Evolutionary conservation across 2,888 invertebrate genomes (phyloP), one percentile per base, ranked within the genome.

Genomic region (Ochlodes sylvanus): DNA sequence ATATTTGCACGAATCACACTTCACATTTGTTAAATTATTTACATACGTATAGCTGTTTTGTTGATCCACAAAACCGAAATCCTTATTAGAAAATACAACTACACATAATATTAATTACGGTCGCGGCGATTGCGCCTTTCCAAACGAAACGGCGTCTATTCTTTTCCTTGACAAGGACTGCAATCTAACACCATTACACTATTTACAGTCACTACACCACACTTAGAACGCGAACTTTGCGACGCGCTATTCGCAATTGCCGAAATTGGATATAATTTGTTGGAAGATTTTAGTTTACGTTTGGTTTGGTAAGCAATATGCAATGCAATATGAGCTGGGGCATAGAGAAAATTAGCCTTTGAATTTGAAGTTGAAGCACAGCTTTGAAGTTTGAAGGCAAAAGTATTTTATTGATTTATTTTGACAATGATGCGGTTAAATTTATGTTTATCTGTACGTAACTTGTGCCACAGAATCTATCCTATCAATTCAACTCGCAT

Each of bases 11-110:
- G 17, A 47, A n/a, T 27, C 42, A 60, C 38, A 42, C 15, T 61
- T 69, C 56, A 61, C 69, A 69, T 65, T 61, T 65, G 61, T 55
- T 57, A 10, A n/a, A n/a, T n/a, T 34, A 50, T 17, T 57, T 57
- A 57, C 44, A 47, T 47, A 17, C 4, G 17, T 47, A 17, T 14
- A 15, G 12, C 5, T 47, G 19, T 10, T 50, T 19, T n/a, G n/a
- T 19, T n/a, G n/a, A 21, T 17, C 19, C 50, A 7, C 44, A 47
- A 38, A 9, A 47, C 17, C 12, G 10, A 19, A 50, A 7, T 32
- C 52, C 54, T 50, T 62, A 63, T 58, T 69, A 41, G 34, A 44
- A 60, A 65, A 58, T 44, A 41, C 19, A 27, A 65, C 38, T 57
- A 15, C 38, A 54, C 17, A 57, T 14, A 47, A 47, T 27, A 64